phyloP scores from a whole-genome alignment of 2,797 vertebrate species.

The Mormyrus proboscirostris region DNA sequence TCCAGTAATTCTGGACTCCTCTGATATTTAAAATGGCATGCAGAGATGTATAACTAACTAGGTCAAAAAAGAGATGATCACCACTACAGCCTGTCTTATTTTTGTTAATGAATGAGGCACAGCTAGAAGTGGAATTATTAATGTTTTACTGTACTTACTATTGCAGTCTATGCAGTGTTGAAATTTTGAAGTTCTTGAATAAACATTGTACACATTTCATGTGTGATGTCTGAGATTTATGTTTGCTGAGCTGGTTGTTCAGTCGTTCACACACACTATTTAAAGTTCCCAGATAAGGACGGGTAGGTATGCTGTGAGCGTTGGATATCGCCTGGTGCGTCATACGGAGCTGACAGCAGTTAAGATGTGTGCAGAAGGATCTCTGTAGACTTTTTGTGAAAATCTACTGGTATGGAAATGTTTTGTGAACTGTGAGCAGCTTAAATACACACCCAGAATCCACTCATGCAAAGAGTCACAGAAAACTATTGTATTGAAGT shows the following conservation, averaged over 20 bases:
- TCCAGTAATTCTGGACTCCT: neutral
- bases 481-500: conserved; percentile 55
- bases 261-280: neutral
- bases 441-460: conserved; percentile 35
- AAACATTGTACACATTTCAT: neutral
- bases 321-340: neutral
- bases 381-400: neutral
- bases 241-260: neutral
- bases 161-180: neutral
- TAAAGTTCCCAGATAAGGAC: neutral
- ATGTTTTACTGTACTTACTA: neutral
- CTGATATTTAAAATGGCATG: neutral
- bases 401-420: neutral
- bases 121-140: neutral
- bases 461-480: conserved; percentile 23
- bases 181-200: neutral
- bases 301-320: neutral
- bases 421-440: conserved; percentile 18
- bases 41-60: neutral
- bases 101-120: neutral
- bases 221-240: neutral
- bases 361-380: neutral
- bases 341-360: neutral
- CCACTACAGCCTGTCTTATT: neutral
- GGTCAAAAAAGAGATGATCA: neutral